Evolutionary conservation across 1,140 invertebrate genomes (phyloP).

Genomic region (Sesamia nonagrioides): DNA sequence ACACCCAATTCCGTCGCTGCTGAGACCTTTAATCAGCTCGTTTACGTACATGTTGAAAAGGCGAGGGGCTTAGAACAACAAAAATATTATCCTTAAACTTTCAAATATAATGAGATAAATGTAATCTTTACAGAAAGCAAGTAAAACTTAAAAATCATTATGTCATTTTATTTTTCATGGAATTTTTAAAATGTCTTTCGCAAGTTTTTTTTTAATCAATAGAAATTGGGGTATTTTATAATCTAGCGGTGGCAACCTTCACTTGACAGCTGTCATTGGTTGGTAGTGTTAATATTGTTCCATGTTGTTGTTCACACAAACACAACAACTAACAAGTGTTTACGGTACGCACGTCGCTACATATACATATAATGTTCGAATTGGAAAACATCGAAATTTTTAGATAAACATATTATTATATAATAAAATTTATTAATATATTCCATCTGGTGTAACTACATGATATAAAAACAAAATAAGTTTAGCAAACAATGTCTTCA

Average conservation of each 20-base stretch:
- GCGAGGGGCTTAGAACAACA: no score
- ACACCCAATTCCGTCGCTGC: no score
- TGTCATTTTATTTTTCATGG: no score
- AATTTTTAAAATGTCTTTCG: no score
- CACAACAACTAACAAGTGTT: conserved; percentile 1
- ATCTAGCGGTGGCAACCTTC: not conserved
- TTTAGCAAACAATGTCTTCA: not conserved
- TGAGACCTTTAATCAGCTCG: no score
- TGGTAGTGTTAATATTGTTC: not conserved
- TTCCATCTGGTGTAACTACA: not conserved
- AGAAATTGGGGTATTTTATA: not conserved
- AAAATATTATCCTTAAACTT: no score
- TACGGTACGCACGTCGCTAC: not conserved
- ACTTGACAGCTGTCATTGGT: not conserved
- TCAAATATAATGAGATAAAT: no score
- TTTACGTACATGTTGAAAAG: no score
- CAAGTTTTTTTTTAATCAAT: no score
- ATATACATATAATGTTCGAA: not conserved
- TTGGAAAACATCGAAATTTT: not conserved
- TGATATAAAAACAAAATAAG: not conserved
- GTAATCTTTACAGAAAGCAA: no score
- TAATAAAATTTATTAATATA: not conserved
- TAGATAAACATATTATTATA: not conserved
- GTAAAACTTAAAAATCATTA: no score
- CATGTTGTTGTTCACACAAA: not conserved